Evolutionary conservation across 2,888 invertebrate genomes (phyloP).

Genomic region (Cephus pygmeus): DNA sequence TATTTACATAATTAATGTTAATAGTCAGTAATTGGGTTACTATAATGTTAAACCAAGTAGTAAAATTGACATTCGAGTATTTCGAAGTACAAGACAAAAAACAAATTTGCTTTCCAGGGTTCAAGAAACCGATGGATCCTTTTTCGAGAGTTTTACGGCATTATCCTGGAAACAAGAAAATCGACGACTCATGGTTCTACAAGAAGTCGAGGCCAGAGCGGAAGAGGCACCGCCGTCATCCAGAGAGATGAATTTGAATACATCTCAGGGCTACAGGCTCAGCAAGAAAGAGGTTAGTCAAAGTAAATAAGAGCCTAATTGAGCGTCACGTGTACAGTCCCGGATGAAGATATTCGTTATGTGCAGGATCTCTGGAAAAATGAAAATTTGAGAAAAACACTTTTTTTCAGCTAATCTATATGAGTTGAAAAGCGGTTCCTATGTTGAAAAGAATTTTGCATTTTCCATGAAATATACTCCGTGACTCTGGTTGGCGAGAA

Average conservation of each 20-base stretch:
- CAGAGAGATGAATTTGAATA: constrained; percentile 67
- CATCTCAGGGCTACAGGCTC: constrained; percentile 44
- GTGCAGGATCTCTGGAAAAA: background rate
- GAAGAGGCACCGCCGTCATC: constrained; percentile 74
- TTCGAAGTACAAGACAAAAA: no score
- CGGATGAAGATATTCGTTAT: background rate
- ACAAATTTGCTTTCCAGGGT: constrained; percentile 73
- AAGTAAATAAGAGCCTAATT: background rate
- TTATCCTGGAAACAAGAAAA: constrained; percentile 94
- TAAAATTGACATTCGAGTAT: no score
- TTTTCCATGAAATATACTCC: no score
- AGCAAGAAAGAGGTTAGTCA: constrained; percentile 49
- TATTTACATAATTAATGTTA: no score
- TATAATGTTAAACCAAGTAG: no score
- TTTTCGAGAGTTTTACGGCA: constrained; percentile 94
- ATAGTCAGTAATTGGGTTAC: no score
- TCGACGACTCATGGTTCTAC: constrained; percentile 81
- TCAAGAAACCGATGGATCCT: constrained; percentile 93
- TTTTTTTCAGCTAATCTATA: no score
- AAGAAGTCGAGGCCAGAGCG: constrained; percentile 77
- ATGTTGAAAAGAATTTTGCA: no score
- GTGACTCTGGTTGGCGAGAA: no score
- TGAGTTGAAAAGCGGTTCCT: no score
- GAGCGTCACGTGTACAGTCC: background rate
- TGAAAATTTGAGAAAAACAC: no score